These are phyloP conservation scores for Percina caprodes DNA, from an alignment of 2,113 vertebrate species.

Conservation along the genomic window DNA sequence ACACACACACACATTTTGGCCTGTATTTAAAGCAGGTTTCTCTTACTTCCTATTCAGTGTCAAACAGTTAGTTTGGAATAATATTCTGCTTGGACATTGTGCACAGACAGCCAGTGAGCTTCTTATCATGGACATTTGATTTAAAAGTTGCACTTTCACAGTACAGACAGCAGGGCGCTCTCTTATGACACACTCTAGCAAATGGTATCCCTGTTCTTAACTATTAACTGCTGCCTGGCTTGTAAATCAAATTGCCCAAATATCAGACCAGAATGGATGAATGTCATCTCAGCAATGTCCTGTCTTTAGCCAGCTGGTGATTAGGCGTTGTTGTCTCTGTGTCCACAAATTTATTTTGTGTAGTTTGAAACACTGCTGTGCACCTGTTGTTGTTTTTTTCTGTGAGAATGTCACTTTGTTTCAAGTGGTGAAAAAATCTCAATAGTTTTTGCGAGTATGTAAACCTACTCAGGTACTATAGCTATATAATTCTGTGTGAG, in stretches of 20 bases:
- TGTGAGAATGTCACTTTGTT: conserved; percentile 10
- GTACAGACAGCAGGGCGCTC: conserved; percentile 64
- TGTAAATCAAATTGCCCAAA: conserved; percentile 30
- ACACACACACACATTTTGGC: too few relatives aligned
- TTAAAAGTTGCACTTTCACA: conserved; percentile 35
- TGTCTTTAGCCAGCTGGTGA: conserved; percentile 60
- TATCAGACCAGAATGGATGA: conserved; percentile 68
- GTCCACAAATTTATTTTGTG: conserved; percentile 55
- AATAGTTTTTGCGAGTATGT: too few relatives aligned
- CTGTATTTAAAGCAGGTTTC: neutral
- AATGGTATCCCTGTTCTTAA: neutral
- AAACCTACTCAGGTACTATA: too few relatives aligned
- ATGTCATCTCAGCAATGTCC: conserved; percentile 55
- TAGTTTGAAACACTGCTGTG: neutral
- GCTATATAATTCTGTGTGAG: too few relatives aligned
- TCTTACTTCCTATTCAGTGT: neutral
- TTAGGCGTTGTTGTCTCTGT: conserved; percentile 59
- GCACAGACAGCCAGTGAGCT: neutral
- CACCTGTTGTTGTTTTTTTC: conserved; percentile 16
- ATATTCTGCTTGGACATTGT: neutral
- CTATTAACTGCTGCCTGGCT: conserved; percentile 8
- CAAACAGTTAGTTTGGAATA: neutral
- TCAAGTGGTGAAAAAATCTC: conserved; percentile 3
- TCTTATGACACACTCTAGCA: conserved; percentile 37
- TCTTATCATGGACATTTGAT: neutral